Base-by-base conservation (phyloP, 2,888 invertebrate species). In the Dolomedes plantarius region DNA sequence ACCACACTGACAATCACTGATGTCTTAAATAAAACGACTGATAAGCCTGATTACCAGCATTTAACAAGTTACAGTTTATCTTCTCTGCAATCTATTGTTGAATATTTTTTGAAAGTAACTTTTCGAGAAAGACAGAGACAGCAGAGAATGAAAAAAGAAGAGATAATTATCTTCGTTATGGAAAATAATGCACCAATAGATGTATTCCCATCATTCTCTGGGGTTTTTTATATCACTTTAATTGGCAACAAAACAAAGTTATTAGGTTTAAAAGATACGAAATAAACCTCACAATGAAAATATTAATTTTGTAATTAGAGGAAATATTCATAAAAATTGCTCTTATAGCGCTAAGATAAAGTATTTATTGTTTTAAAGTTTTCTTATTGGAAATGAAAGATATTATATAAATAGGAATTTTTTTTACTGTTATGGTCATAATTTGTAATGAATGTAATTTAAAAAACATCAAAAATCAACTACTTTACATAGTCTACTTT, bases 11-110 rank as follows among this genome's bases (percentile, higher is more conserved):
- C 56, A 56, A 23, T 56, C 19, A 16, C 3, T 56, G 19, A 11
- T 2, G 5, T 3, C 56, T 56, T 3, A 56, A 56, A 56, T 56
- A 56, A 56, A 23, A 5, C 19, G 1, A 6, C 16, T 56, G 56
- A 56, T 56, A 56, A 56, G 56, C 56, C 56, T 56, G 56, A 56
- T 56, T 56, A 56, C n/a, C 23, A 56, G 23, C 56, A 11, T 23
- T 56, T 23, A 5, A 16, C 56, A 23, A 56, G 56, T 23, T 1
- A 23, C 16, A 11, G 19, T 23, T 56, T 56, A 56, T 56, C 56
- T 23, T 19, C 23, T 23, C 23, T 3, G 16, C 41, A 9, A 56
- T 56, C 56, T 56, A 56, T 56, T 56, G 56, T 19, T 56, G 23
- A 56, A 46, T 56, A 23, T 56, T 56, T 56, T 56, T 56, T 56